phyloP scores from a whole-genome alignment of 2,113 vertebrate genomes.

The Tetrax tetrax region DNA sequence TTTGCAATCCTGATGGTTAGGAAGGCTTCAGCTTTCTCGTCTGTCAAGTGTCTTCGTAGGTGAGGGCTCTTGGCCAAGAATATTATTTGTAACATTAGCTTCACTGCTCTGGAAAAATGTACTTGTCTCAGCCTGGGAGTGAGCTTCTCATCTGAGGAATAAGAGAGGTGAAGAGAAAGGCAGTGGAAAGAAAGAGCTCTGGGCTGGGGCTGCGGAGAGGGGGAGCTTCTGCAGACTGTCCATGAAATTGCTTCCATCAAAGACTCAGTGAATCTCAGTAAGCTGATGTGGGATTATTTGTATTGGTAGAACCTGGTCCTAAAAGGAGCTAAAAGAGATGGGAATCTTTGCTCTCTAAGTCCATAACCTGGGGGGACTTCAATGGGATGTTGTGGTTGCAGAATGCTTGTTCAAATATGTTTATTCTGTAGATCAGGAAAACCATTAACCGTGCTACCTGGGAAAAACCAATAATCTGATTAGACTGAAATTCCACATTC shows the following conservation, averaged over 20 bases:
- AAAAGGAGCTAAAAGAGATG: not conserved
- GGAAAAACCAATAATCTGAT: not conserved
- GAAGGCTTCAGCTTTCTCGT: not conserved
- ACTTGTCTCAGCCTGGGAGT: not conserved
- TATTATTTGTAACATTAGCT: not conserved
- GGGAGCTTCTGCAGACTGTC: not conserved
- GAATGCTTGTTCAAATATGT: not conserved
- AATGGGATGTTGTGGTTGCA: not conserved
- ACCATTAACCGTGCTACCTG: not conserved
- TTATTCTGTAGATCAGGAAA: not conserved
- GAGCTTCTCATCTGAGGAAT: not conserved
- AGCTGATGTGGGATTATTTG: not conserved
- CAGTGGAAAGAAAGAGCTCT: not conserved
- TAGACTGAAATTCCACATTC: not conserved
- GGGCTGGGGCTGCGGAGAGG: not conserved
- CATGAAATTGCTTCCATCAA: not conserved
- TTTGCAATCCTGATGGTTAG: not conserved
- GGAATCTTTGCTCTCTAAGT: not conserved
- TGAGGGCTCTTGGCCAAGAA: not conserved
- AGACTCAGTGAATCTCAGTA: not conserved
- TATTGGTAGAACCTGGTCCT: not conserved
- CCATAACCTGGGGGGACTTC: not conserved
- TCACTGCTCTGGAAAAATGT: not conserved
- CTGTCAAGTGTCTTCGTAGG: not conserved
- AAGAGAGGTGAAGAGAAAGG: not conserved